Conservation (phyloP, 1,140 invertebrate species). For the Tenebrio molitor region DNA sequence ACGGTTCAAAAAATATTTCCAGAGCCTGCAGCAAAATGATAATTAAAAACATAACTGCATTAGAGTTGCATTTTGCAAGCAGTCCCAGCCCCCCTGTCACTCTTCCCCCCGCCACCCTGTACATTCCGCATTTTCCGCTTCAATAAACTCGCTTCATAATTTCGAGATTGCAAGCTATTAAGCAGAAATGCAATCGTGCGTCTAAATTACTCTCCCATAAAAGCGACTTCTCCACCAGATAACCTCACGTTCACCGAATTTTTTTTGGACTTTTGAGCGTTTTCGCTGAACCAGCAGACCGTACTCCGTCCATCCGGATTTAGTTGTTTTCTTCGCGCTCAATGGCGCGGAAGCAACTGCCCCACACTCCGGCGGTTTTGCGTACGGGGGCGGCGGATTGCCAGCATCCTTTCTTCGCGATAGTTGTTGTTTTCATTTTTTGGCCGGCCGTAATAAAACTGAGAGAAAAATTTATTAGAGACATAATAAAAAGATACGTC, state of each 20-base stretch:
- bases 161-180: conserved; percentile 15
- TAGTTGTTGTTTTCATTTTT: conserved; percentile 28
- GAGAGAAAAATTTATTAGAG: conserved; percentile 30
- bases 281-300: too few species aligned
- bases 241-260: background rate
- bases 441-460: conserved; percentile 16
- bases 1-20: too few species aligned
- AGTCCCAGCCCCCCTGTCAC: too few species aligned
- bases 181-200: conserved; percentile 19
- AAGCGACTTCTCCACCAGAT: background rate
- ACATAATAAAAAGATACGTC: conserved; percentile 9
- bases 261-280: too few species aligned
- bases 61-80: too few species aligned
- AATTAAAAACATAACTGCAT: too few species aligned
- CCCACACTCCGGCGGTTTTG: conserved; percentile 4
- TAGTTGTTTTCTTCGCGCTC: conserved; percentile 45
- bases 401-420: too few species aligned
- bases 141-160: conserved; percentile 16
- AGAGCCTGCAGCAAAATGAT: too few species aligned
- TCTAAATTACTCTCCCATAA: conserved; percentile 23
- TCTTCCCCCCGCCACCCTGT: too few species aligned
- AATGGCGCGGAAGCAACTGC: conserved; percentile 48
- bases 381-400: too few species aligned
- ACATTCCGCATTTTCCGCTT: conserved; percentile 14
- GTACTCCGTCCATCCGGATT: too few species aligned